These are phyloP conservation scores for Adelges cooleyi DNA, from an alignment of 1,140 invertebrate species.

Conservation along the genomic window DNA sequence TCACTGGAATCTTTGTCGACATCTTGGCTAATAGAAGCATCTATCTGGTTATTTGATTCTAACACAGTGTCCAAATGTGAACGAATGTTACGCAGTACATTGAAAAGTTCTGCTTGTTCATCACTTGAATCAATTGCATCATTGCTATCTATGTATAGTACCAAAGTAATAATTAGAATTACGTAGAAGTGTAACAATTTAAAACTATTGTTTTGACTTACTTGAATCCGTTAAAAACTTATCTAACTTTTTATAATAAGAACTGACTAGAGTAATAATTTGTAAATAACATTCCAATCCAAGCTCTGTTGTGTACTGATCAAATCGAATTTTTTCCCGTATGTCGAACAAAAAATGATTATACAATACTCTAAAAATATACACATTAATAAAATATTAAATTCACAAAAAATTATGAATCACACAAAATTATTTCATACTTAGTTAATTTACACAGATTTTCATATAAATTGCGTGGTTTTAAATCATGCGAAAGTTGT, in stretches of 20 bases:
- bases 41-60: not conserved
- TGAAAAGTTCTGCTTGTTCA: not conserved
- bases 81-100: not conserved
- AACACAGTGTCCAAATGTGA: conserved; percentile 5
- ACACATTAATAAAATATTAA: not conserved
- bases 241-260: conserved; percentile 4
- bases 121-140: not conserved
- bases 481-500: not conserved
- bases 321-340: not conserved
- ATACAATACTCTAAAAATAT: conserved; percentile 1
- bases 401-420: not conserved
- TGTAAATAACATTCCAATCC: conserved; percentile 19
- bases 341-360: conserved; percentile 14
- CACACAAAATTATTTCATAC: not conserved
- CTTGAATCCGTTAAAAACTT: not conserved
- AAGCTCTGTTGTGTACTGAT: not conserved
- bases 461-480: conserved; percentile 4
- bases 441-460: conserved; percentile 10
- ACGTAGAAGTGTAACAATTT: too few relatives aligned
- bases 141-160: not conserved
- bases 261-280: not conserved
- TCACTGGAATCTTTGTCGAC: not conserved
- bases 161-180: too few relatives aligned
- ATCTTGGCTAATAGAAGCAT: not conserved
- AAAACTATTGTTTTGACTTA: not conserved